Base-by-base conservation (phyloP, 1,140 invertebrate species). In the Conus ventricosus region DNA sequence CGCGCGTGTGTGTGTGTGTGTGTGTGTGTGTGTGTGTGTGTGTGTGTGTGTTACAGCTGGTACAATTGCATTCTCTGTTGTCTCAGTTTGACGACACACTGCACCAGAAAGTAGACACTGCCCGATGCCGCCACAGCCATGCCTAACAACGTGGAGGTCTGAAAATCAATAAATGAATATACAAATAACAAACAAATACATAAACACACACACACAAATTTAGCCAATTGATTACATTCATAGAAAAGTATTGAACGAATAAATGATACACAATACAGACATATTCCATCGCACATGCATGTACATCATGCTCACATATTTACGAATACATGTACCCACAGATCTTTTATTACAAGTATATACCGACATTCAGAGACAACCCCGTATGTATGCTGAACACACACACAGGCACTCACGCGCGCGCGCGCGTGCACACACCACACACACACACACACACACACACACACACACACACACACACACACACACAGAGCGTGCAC, bases 1-100 rank as follows among this genome's bases (percentile, higher is more conserved):
- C 51, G 76, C 7, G 76, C 51, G 76, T 78, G 76, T 78, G 76
- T 78, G 76, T 78, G 76, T 39, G 25, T 23, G 11, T 17, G n/a
- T 57, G 53, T 84, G 53, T 84, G n/a, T 84, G 53, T 71, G 13
- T 71, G 13, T 71, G 13, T 60, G 6, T 57, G 6, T 57, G 6
- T 57, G 55, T 57, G 67, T 11, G 67, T n/a, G n/a, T n/a, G n/a
- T 81, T 53, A 84, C n/a, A 84, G 23, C 55, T 84, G 82, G 57
- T 63, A 27, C 8, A 63, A 55, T 51, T 63, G 55, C n/a, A 84
- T 13, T 5, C 13, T 10, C 2, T 60, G 54, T 5, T 63, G 82
- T 17, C 55, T 6, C 5, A 8, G 15, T 7, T 55, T 54, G 23
- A 8, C 8, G 55, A 63, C 11, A 23, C 82, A 84, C 23, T 84